phyloP scores from a whole-genome alignment of 2,888 invertebrate genomes.

The Acanthosepion lycidas region DNA sequence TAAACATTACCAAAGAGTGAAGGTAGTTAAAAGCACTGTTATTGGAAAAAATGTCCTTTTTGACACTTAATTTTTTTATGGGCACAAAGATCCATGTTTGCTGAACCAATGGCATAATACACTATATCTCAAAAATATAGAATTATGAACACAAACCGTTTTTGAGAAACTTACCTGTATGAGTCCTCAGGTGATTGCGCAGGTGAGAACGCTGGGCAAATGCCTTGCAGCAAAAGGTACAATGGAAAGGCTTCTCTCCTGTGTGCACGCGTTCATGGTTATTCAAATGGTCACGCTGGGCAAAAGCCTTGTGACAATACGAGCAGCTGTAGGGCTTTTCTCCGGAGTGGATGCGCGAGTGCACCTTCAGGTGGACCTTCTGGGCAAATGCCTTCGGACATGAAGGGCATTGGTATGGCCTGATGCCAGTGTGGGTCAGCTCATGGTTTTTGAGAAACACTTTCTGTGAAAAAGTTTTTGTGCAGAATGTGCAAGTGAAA shows the following conservation, averaged over 20 bases:
- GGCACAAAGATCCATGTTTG: no score
- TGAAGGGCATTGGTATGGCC: slow-evolving; percentile 38
- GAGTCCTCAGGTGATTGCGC: slow-evolving; percentile 44
- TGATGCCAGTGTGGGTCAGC: slow-evolving; percentile 38
- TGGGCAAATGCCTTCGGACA: slow-evolving; percentile 45
- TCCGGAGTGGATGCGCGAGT: slow-evolving; percentile 36
- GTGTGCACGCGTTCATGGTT: slow-evolving; percentile 43
- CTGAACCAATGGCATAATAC: no score
- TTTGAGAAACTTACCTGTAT: neutral
- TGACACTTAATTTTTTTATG: no score
- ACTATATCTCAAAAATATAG: no score
- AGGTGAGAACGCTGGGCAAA: slow-evolving; percentile 40
- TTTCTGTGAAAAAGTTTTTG: slow-evolving; percentile 23
- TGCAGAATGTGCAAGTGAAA: slow-evolving; percentile 41
- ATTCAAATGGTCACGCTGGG: slow-evolving; percentile 39
- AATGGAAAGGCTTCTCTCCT: slow-evolving; percentile 38
- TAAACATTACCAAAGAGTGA: no score
- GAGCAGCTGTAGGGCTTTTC: slow-evolving; percentile 41
- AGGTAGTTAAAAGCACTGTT: no score
- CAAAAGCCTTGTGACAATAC: slow-evolving; percentile 36
- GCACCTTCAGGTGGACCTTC: slow-evolving; percentile 44
- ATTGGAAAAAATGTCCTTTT: no score
- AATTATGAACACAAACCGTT: neutral
- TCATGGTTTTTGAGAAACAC: slow-evolving; percentile 39
- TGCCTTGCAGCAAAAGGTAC: slow-evolving; percentile 40